Evolutionary conservation across 1,140 invertebrate genomes (phyloP), one percentile per base, ranked within the genome.

Genomic region (Penaeus chinensis): DNA sequence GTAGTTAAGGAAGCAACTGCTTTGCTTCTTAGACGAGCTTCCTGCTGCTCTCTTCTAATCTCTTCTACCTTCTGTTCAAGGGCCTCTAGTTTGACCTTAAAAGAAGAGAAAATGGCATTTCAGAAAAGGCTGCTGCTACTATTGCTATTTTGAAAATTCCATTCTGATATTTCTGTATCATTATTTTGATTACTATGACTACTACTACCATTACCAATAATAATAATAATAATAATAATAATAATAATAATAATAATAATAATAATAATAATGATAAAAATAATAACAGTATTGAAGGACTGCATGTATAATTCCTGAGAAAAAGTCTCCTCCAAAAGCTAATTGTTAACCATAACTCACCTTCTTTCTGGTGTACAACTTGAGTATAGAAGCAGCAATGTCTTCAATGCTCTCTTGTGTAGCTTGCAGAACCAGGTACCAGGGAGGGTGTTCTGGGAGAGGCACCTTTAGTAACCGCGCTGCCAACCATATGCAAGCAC

Each of bases 401-500:
- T 97, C 96, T 85, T 95, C 93, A 18, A 99, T 97, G 79, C 97
- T 94, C 22, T 94, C 94, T 92, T 98, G 96, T 0, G 93, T 94
- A 0, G 97, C 97, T 91, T 95, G 95, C 91, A 99, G 99, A 3
- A 98, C 92, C 1, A 94, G 92, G 92, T 95, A 99, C 98, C 98
- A 99, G 0, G 96, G 93, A 0, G 98, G 98, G 89, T 94, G 95
- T 85, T 95, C 96, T 11, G 98, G 98, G 83, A 99, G 91, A 18
- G 96, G 95, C 78, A 99, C 94, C 90, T 96, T 95, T 18, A 98
- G 94, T 89, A 97, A 95, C 27, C 98, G 94, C 7, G 98, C 97
- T 80, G 97, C 97, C 66, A 99, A 93, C 92, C 97, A 99, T 84
- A 99, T 99, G 92, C 99, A 99, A 24, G 98, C 98, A 93, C 98